Base-by-base conservation (phyloP, 2,888 invertebrate species). In the Eupithecia subfuscata region DNA sequence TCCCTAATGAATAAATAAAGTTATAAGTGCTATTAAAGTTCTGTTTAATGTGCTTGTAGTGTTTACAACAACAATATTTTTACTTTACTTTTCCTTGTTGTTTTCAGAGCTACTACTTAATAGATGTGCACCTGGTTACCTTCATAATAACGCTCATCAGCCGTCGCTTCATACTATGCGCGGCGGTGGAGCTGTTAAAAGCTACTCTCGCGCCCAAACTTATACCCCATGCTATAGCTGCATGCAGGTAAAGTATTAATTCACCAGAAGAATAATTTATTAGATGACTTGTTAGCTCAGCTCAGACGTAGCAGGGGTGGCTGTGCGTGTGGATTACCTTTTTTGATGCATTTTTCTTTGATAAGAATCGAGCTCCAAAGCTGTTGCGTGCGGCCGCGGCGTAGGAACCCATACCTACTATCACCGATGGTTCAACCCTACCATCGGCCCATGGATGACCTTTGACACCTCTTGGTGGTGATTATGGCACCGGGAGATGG, bases 101-200 rank as follows among this genome's bases (percentile, higher is more conserved):
- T 37, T 37, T 97, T 79, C 95, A 99, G 99, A 99, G 99, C 91
- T 98, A 98, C 90, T 98, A 99, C 90, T 93, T 99, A 82, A 99
- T 99, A 86, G 99, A 99, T 90, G 96, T 97, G 0, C 97, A 98
- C 89, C 93, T 99, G 75, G 96, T 98, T 65, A 95, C 97, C 73
- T 98, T 99, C 87, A 97, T 99, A 82, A 94, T 97, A 75, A 96
- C 98, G 12, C 95, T 99, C 83, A 95, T 98, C 83, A 96, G 97
- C 34, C 95, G 99, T 75, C 96, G 99, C 84, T 95, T 99, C 74
- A 90, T 98, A 14, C 97, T 97, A 83, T 95, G 96, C 75, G 81
- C 96, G 37, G 90, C 96, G 68, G 89, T 95, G 77, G 92, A 94
- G 76, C 83, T 95, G 16, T 84, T 97, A 40, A 95, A 95, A 78